A percentile compares a stretch with the other conserved stretches of the same genome.
Evolutionary conservation across 53 echinoderm and acorn worm genomes (phyloP).

Genomic region (Mesocentrotus franciscanus): DNA sequence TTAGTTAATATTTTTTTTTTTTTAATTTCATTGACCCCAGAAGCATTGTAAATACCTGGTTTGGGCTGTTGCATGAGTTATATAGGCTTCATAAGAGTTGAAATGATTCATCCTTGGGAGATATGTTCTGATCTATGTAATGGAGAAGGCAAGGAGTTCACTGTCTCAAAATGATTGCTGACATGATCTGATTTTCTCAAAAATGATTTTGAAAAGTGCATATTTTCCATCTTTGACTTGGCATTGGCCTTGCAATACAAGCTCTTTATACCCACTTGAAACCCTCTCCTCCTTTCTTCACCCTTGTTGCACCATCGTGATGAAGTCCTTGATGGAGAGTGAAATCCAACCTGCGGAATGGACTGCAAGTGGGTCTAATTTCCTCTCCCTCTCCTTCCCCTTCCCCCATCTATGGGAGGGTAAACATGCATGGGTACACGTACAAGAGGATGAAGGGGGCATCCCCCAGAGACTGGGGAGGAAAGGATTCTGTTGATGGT

Average conservation of each 20-base stretch:
- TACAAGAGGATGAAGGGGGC: conserved; percentile 29
- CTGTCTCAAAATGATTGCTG: no score
- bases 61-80: no score
- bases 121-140: no score
- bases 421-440: conserved; percentile 25
- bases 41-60: no score
- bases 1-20: no score
- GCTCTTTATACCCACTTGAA: neutral
- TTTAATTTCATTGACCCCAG: no score
- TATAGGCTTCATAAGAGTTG: no score
- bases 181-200: neutral
- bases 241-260: neutral
- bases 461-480: neutral
- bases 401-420: neutral
- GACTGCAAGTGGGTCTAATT: conserved; percentile 25
- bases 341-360: conserved; percentile 49
- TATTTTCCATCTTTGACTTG: neutral
- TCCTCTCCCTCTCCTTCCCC: neutral
- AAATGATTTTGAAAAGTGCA: neutral
- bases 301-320: neutral
- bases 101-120: no score
- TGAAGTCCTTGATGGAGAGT: neutral
- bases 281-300: neutral
- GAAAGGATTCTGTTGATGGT: neutral
- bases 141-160: no score